Evolutionary conservation across 1,140 invertebrate species (phyloP).

Genomic region (Thrips palmi): DNA sequence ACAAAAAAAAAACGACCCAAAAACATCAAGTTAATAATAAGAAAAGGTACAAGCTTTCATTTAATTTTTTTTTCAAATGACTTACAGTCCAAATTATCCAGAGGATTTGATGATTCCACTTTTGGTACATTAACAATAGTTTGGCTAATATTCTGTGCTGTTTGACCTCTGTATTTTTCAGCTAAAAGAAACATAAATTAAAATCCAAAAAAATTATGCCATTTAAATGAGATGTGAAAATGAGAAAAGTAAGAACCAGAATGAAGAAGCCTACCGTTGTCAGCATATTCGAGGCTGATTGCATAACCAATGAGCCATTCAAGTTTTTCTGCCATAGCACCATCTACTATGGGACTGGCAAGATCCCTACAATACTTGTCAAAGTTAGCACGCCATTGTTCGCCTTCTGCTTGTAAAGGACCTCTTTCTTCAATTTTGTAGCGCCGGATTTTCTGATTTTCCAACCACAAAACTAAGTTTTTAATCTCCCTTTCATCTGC

Average conservation of each 20-base stretch:
- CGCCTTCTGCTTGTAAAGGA: no score
- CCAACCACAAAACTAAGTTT: slow-evolving; percentile 72
- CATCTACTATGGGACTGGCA: slow-evolving; percentile 33
- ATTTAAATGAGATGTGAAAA: no score
- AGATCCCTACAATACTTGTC: slow-evolving; percentile 58
- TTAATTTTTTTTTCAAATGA: slow-evolving; percentile 18
- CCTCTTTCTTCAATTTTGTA: slow-evolving; percentile 70
- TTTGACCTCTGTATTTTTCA: slow-evolving; percentile 47
- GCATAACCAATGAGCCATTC: slow-evolving; percentile 79
- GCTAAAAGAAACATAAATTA: slow-evolving; percentile 29
- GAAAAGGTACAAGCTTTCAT: slow-evolving; percentile 5
- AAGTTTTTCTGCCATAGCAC: slow-evolving; percentile 37
- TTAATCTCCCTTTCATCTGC: slow-evolving; percentile 61
- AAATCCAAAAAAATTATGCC: slow-evolving; percentile 7
- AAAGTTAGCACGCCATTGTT: slow-evolving; percentile 63
- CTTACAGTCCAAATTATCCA: slow-evolving; percentile 74
- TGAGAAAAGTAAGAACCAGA: no score
- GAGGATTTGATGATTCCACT: slow-evolving; percentile 56
- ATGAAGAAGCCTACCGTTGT: slow-evolving; percentile 61
- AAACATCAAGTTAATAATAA: background rate
- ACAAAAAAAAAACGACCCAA: slow-evolving; percentile 10
- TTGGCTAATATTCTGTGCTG: slow-evolving; percentile 33
- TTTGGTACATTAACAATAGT: slow-evolving; percentile 36
- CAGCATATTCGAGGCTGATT: slow-evolving; percentile 61
- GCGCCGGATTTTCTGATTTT: slow-evolving; percentile 83